Evolutionary conservation across 2,888 invertebrate genomes (phyloP), one percentile per base, ranked within the genome.

Genomic region (Fragum whitleyi): DNA sequence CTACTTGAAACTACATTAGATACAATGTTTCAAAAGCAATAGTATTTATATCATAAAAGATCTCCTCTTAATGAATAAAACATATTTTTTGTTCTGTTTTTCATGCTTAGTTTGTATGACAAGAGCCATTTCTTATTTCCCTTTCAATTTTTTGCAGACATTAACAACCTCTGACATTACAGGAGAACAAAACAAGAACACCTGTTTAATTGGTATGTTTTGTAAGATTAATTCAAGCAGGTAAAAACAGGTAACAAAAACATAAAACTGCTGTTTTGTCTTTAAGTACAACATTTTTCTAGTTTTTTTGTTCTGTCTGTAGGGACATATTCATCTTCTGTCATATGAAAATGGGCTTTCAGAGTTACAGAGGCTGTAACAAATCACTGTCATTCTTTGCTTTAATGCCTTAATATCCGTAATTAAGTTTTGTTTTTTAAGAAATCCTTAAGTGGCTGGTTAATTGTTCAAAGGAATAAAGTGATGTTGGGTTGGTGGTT

Each of bases 181-280:
- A 42, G 65, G 42, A 42, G 23, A 21, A 65, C 26, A 65, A 42
- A 65, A 65, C 65, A 65, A 42, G 42, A 19, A 65, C 65, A 65
- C 65, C 65, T 65, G 65, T 42, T 65, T 42, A 57, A 28, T 23
- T 57, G 57, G 14, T 28, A 57, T n/a, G 57, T 57, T 57, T 47
- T 23, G 57, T 28, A 57, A n/a, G 14, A 57, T 57, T 57, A 57
- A 47, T 47, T 47, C 57, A 57, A 57, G 26, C 57, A 57, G 26
- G 23, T 28, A 57, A n/a, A 57, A 57, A 57, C 11, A 26, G 26
- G n/a, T 28, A 57, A 57, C 26, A 28, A 57, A n/a, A 57, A 23
- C 21, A 51, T n/a, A 51, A 51, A 51, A 5, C 3, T 21, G 51
- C n/a, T 51, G 51, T n/a, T 47, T 47, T 47, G 47, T 47, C 47